These are phyloP conservation scores for Myrmecophaga tridactyla DNA, from an alignment of 2,113 vertebrate genomes.

Conservation along the genomic window DNA sequence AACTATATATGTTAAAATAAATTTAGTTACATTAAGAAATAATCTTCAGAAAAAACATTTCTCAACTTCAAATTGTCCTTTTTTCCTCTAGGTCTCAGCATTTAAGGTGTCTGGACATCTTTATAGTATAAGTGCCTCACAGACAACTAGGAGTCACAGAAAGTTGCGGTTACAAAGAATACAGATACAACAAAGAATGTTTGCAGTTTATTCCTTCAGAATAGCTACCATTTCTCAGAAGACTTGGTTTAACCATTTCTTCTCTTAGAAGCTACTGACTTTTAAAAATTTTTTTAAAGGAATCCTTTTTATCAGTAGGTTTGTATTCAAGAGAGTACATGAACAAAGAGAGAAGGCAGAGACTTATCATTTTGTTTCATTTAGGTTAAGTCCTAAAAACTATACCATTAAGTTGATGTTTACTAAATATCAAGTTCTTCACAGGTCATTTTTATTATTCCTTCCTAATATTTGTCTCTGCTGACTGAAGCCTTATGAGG, in stretches of 20 bases:
- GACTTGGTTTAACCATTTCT: not conserved
- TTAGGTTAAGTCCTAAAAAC: not conserved
- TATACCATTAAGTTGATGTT: not conserved
- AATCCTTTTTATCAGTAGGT: not conserved
- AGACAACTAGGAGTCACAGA: not conserved
- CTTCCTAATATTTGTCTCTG: not conserved
- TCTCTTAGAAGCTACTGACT: not conserved
- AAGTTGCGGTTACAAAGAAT: not conserved
- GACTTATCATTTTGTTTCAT: not conserved
- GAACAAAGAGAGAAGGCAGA: conserved; percentile 8
- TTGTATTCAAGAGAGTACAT: not conserved
- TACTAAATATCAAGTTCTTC: not conserved
- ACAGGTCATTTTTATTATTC: not conserved
- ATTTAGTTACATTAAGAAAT: not conserved
- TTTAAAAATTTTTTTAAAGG: not conserved
- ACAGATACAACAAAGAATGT: not conserved
- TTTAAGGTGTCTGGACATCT: not conserved
- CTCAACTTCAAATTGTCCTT: not conserved
- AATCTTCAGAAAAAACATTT: not conserved
- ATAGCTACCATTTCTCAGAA: not conserved
- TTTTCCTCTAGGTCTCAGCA: not conserved
- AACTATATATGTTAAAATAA: not conserved
- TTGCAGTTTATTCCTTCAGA: not conserved
- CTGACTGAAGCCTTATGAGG: not conserved
- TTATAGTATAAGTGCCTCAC: not conserved